Conservation (phyloP, 1,140 invertebrate genomes). For the Temnothorax longispinosus region DNA sequence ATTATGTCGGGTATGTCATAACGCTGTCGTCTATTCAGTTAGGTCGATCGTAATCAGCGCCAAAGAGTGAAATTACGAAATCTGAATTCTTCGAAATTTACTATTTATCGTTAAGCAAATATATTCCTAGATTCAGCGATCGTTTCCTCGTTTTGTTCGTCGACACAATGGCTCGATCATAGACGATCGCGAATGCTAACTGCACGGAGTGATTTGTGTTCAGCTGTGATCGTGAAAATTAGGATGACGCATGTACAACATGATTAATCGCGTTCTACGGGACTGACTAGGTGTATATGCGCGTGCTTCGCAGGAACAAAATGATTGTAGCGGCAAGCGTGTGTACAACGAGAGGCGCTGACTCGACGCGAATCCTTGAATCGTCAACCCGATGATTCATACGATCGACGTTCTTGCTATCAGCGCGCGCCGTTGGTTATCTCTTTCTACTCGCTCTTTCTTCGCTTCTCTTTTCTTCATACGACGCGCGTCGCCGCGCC, state of each 20-base stretch:
- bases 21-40: neutral
- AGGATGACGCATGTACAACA: neutral
- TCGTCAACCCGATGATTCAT: slow-evolving; percentile 40
- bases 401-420: neutral
- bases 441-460: neutral
- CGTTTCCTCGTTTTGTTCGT: neutral
- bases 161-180: neutral
- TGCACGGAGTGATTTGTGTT: neutral
- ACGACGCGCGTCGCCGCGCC: neutral
- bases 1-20: neutral
- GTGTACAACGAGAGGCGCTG: neutral
- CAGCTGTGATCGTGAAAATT: neutral
- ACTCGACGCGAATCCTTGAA: slow-evolving; percentile 46
- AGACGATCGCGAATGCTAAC: neutral
- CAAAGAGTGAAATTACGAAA: neutral
- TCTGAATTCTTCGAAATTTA: neutral
- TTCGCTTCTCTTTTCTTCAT: neutral
- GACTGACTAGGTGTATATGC: slow-evolving; percentile 21
- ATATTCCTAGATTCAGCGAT: neutral
- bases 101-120: neutral
- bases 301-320: slow-evolving; percentile 11
- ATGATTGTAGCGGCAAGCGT: neutral
- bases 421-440: neutral
- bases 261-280: slow-evolving; percentile 36
- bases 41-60: neutral